Percentiles rank a stretch among this genome's conserved stretches.
Conservation (phyloP, 53 echinoderm and acorn worm genomes). For the Antedon mediterranea region DNA sequence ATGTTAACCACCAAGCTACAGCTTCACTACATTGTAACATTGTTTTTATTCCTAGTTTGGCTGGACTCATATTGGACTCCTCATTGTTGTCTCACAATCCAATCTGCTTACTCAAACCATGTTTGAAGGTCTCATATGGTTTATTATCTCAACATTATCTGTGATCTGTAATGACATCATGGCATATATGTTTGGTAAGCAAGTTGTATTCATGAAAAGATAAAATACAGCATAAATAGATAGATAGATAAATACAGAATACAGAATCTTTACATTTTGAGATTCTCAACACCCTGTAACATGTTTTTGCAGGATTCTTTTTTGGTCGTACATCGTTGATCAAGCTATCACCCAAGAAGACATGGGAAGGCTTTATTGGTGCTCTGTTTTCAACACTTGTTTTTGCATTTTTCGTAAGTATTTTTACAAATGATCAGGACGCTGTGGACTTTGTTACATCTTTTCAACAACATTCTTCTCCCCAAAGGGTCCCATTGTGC, state of each 20-base stretch:
- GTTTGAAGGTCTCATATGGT: slow-evolving; percentile 93
- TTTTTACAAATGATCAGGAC: no score
- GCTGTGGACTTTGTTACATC: no score
- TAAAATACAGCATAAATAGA: no score
- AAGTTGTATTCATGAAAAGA: background rate
- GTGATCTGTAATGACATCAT: slow-evolving; percentile 99
- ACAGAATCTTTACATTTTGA: no score
- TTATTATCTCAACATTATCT: slow-evolving; percentile 67
- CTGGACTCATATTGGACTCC: slow-evolving; percentile 87
- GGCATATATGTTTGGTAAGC: slow-evolving; percentile 99
- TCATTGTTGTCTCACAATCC: slow-evolving; percentile 94
- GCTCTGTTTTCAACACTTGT: slow-evolving; percentile 83
- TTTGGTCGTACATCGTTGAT: slow-evolving; percentile 93
- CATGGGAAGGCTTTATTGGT: slow-evolving; percentile 99
- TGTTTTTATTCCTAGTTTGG: slow-evolving; percentile 52
- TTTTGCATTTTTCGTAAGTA: slow-evolving; percentile 77
- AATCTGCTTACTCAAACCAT: slow-evolving; percentile 80
- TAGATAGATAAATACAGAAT: no score
- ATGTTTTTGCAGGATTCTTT: slow-evolving; percentile 92
- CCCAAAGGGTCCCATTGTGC: no score
- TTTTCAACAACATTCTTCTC: no score
- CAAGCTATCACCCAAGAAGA: slow-evolving; percentile 97
- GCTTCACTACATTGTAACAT: no score
- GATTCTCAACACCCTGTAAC: no score
- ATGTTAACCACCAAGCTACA: no score